Conservation (phyloP, 2,888 invertebrate species). For the Dasypolia templi region DNA sequence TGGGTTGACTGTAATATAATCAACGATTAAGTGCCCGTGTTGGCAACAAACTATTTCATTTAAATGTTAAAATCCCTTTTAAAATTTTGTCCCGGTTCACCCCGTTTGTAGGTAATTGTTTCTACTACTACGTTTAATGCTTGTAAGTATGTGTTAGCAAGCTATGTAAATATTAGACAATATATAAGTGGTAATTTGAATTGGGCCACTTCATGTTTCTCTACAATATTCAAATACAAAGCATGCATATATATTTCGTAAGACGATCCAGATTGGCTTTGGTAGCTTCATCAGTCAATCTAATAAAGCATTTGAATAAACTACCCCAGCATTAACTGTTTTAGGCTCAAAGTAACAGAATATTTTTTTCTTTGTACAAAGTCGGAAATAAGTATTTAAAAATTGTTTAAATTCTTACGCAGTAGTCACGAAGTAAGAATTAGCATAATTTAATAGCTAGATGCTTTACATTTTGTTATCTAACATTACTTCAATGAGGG, state of each 20-base stretch:
- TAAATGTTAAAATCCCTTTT: too few relatives aligned
- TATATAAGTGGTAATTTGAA: conserved; percentile 8
- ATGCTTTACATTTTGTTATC: background rate
- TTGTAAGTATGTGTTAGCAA: conserved; percentile 34
- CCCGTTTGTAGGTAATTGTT: too few relatives aligned
- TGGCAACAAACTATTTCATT: too few relatives aligned
- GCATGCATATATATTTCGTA: conserved; percentile 23
- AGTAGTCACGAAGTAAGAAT: background rate
- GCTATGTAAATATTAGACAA: conserved; percentile 14
- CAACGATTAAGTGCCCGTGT: too few relatives aligned
- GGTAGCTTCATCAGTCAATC: background rate
- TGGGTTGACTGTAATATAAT: too few relatives aligned
- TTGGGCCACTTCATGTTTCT: conserved; percentile 35
- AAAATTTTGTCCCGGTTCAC: too few relatives aligned
- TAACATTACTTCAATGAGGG: background rate
- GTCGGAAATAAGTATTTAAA: background rate
- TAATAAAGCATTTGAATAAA: background rate
- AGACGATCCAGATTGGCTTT: background rate
- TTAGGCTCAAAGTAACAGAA: background rate
- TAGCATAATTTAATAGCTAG: background rate
- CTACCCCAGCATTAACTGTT: background rate
- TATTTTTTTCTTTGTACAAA: background rate
- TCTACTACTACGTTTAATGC: conserved; percentile 11
- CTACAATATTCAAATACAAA: conserved; percentile 11
- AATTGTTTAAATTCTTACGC: background rate